These are phyloP conservation scores for Cyphomyrmex costatus DNA, from an alignment of 1,140 invertebrate genomes.

Conservation along the genomic window DNA sequence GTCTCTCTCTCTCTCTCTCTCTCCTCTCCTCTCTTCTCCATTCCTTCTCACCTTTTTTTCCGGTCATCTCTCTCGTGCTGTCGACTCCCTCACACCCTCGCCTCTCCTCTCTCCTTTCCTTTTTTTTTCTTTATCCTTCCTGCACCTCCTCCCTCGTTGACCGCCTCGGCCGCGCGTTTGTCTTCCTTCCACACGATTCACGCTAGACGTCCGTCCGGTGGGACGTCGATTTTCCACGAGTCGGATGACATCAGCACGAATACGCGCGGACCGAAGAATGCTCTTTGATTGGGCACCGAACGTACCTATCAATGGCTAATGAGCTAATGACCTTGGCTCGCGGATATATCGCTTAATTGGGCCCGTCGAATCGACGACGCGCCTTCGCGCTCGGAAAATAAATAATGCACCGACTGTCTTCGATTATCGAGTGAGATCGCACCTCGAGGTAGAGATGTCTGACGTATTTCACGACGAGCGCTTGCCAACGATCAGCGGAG, in stretches of 20 bases:
- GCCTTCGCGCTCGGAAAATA: slow-evolving; percentile 56
- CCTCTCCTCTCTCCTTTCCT: neutral
- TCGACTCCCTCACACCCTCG: slow-evolving; percentile 11
- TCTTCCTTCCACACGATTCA: slow-evolving; percentile 65
- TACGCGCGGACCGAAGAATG: slow-evolving; percentile 77
- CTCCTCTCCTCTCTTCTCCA: slow-evolving; percentile 61
- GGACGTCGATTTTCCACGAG: slow-evolving; percentile 75
- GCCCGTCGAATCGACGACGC: slow-evolving; percentile 67
- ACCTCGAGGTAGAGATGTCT: slow-evolving; percentile 34
- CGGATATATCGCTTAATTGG: slow-evolving; percentile 71
- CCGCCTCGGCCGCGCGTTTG: slow-evolving; percentile 52
- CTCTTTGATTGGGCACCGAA: slow-evolving; percentile 80
- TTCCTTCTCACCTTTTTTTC: slow-evolving; percentile 28
- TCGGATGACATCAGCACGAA: slow-evolving; percentile 78
- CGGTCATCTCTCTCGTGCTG: neutral
- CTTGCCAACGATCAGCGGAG: slow-evolving; percentile 6
- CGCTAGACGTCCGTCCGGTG: slow-evolving; percentile 65
- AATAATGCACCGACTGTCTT: slow-evolving; percentile 64
- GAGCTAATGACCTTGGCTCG: slow-evolving; percentile 75
- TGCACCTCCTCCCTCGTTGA: slow-evolving; percentile 35
- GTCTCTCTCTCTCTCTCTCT: too few species aligned
- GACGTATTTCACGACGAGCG: slow-evolving; percentile 43
- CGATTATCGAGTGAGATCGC: slow-evolving; percentile 48
- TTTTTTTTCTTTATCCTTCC: slow-evolving; percentile 33
- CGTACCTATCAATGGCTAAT: slow-evolving; percentile 77